These are phyloP conservation scores for Anneissia japonica DNA, from an alignment of 35 echinoderm and acorn worm species.

Conservation along the genomic window DNA sequence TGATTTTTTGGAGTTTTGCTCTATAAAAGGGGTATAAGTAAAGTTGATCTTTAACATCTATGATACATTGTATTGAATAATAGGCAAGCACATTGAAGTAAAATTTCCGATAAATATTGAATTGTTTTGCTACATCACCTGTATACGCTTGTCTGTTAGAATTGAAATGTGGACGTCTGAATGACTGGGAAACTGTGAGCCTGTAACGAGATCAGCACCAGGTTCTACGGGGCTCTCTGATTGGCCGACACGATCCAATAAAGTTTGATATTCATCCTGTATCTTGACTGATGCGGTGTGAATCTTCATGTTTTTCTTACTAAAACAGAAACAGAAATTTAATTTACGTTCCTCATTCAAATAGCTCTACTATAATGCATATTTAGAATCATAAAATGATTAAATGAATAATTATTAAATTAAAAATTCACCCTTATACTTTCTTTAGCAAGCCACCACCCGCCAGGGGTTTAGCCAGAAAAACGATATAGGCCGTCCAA, in stretches of 20 bases:
- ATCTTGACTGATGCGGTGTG: conserved; percentile 8
- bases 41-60: too few relatives aligned
- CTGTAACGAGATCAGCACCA: conserved; percentile 71
- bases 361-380: too few relatives aligned
- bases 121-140: conserved; percentile 56
- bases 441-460: too few relatives aligned
- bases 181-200: conserved; percentile 84
- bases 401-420: too few relatives aligned
- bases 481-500: too few relatives aligned
- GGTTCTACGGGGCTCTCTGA: conserved; percentile 42
- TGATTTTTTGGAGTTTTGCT: neutral
- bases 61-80: too few relatives aligned
- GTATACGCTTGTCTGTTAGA: conserved; percentile 76
- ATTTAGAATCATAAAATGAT: too few relatives aligned
- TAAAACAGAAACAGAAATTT: neutral
- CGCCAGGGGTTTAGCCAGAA: too few relatives aligned
- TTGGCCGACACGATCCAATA: conserved; percentile 42
- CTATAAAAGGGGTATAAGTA: neutral
- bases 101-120: too few relatives aligned
- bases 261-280: conserved; percentile 24
- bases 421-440: too few relatives aligned
- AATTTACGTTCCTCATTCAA: too few relatives aligned
- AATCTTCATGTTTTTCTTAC: neutral
- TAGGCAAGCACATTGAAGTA: too few relatives aligned
- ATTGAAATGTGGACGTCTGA: conserved; percentile 85